phyloP scores from a whole-genome alignment of 1,140 invertebrate genomes.

The Listronotus bonariensis region DNA sequence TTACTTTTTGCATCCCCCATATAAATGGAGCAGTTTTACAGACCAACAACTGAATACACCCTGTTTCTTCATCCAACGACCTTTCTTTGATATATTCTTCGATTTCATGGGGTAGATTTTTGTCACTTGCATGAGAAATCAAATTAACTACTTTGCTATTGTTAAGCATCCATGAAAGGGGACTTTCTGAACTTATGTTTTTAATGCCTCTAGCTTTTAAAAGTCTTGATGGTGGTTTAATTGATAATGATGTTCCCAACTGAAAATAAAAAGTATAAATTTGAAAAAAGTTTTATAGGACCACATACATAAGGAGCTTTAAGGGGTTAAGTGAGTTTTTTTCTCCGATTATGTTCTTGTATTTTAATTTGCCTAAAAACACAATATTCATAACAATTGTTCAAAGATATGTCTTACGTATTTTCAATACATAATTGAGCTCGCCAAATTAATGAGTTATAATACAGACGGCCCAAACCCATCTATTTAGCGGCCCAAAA shows the following conservation, averaged over 20 bases:
- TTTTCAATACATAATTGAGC: no score
- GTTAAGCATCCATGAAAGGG: constrained; percentile 59
- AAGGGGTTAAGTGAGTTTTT: no score
- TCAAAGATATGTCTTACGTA: no score
- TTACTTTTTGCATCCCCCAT: constrained; percentile 70
- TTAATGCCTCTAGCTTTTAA: constrained; percentile 38
- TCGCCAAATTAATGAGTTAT: no score
- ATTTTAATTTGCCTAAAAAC: no score
- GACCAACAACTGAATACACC: constrained; percentile 73
- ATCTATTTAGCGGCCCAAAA: no score
- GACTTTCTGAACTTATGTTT: constrained; percentile 50
- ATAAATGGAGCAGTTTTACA: constrained; percentile 79
- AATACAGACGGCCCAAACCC: no score
- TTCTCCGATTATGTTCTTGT: no score
- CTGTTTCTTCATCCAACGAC: constrained; percentile 62
- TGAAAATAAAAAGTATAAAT: constrained; percentile 6
- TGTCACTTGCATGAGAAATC: constrained; percentile 62
- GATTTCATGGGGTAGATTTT: constrained; percentile 65
- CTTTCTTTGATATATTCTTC: constrained; percentile 63
- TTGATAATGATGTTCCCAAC: constrained; percentile 13
- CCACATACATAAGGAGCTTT: no score
- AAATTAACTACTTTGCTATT: constrained; percentile 61
- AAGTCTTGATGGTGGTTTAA: not conserved
- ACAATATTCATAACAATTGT: no score
- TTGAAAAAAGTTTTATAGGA: no score